Base-by-base conservation (phyloP, 2,113 vertebrate genomes). In the Tragulus kanchil region DNA sequence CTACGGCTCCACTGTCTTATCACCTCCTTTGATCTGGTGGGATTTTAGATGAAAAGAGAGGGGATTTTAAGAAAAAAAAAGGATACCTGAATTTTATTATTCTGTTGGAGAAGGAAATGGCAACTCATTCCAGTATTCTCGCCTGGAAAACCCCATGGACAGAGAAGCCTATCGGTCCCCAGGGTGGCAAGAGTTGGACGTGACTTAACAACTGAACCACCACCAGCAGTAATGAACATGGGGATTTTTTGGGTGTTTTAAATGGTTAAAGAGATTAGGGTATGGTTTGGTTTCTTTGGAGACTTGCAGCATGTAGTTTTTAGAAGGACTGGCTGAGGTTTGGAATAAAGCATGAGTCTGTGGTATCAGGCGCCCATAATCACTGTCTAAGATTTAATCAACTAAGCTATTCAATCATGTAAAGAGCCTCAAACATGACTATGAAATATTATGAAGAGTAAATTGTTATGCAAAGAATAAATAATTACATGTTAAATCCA, bases 361-460 rank as follows among this genome's bases (percentile, higher is more conserved):
- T 7, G 36, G 5, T 58, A 58, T 62, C 45, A 25, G 62, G n/a
- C 19, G 58, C 25, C 56, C 67, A 1, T 73, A 71, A 93, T 87
- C 94, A 90, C 17, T 42, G 36, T 50, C 36, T 93, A 16, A 3
- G n/a, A 73, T 86, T 93, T 62, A 54, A 82, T n/a, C 65, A 89
- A 50, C 61, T 86, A 64, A 78, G 69, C 36, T 91, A 23, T 50
- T 93, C n/a, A 94, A 56, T 56, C 83, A 94, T 13, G 26, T 62
- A 26, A 95, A 87, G 36, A 89, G 48, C 19, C 26, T 89, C 84
- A 75, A 25, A 81, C 12, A 42, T n/a, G 58, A 81, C 69, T 36
- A 64, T 36, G 59, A 95, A 92, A 90, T 95, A 90, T 82, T 93
- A 93, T n/a, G 85, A 95, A 97, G 92, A 97, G 86, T 79, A 91